Base-by-base conservation (phyloP, 2,797 vertebrate genomes). In the Myotis myotis region DNA sequence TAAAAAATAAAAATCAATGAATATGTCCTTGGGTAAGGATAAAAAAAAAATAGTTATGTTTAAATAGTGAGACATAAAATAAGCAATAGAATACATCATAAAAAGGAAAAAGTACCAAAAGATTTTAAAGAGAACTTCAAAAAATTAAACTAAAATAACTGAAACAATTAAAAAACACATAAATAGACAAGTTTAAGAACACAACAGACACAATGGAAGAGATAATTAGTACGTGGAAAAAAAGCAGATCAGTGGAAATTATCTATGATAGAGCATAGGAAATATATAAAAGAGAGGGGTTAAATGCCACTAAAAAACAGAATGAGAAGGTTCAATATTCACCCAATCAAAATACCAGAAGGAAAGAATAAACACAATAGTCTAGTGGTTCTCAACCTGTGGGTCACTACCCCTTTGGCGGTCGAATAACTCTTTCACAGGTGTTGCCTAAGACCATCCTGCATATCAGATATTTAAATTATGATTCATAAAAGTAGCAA, bases 21-120 rank as follows among this genome's bases (percentile, higher is more conserved):
- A 15, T 62, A 62, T 30, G 60, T 30, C 60, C 25, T 62, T 2
- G 0, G 12, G 12, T 62, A 62, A 62, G 60, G 25, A 30, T 62
- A 62, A 62, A 62, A 23, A 62, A 23, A 78, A 87, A 94, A 86
- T 8, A 71, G 19, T 66, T 60, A 4, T 47, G 7, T 91, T 91
- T 81, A 93, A 68, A 72, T 66, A 87, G 6, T 78, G 55, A 93
- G 15, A 87, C 13, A 81, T n/a, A 89, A 74, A 87, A 60, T 79
- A 53, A 72, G 2, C 71, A 86, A 87, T 19, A 78, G 3, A 60
- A 89, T 57, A 83, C 10, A 78, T 36, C 74, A 33, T 33, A 22
- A 81, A 83, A 51, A 91, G 25, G 41, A 80, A 87, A 38, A 84
- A 71, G 4, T 68, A 47, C 8, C 19, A 87, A 92, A 81, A 55